A percentile compares a stretch with the other conserved stretches of the same genome.
Evolutionary conservation across 2,888 invertebrate genomes (phyloP).

Genomic region (Chymomyza fuscimana): DNA sequence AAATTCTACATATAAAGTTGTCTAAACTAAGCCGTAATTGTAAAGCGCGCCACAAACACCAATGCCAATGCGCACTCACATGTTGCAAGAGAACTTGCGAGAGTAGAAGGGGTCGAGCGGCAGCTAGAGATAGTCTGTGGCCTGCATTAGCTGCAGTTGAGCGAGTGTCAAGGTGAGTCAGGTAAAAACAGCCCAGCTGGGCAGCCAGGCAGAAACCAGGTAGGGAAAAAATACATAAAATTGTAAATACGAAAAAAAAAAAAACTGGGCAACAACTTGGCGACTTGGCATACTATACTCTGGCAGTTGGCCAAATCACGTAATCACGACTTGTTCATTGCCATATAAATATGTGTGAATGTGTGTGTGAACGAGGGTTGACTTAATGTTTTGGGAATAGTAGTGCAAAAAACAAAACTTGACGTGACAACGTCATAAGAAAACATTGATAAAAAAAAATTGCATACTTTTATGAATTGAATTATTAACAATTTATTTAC

Average conservation of each 20-base stretch:
- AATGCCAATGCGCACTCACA: not conserved
- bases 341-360: slow-evolving; percentile 14
- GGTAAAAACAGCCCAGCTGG: slow-evolving; percentile 40
- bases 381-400: not conserved
- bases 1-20: slow-evolving; percentile 27
- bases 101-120: not conserved
- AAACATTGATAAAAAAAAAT: too few relatives aligned
- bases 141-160: slow-evolving; percentile 71
- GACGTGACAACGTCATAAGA: too few relatives aligned
- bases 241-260: not conserved
- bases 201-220: slow-evolving; percentile 63
- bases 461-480: too few relatives aligned
- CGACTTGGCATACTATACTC: not conserved
- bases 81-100: not conserved
- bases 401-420: too few relatives aligned
- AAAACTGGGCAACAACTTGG: slow-evolving; percentile 4
- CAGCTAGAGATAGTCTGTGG: not conserved
- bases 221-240: slow-evolving; percentile 18
- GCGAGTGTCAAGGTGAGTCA: slow-evolving; percentile 71
- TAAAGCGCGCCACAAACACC: not conserved
- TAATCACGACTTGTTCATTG: slow-evolving; percentile 72
- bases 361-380: not conserved
- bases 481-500: too few relatives aligned
- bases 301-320: slow-evolving; percentile 67
- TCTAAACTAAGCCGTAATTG: slow-evolving; percentile 8